These are phyloP conservation scores for Ypsolopha scabrella DNA, from an alignment of 2,888 invertebrate genomes.

Conservation along the genomic window DNA sequence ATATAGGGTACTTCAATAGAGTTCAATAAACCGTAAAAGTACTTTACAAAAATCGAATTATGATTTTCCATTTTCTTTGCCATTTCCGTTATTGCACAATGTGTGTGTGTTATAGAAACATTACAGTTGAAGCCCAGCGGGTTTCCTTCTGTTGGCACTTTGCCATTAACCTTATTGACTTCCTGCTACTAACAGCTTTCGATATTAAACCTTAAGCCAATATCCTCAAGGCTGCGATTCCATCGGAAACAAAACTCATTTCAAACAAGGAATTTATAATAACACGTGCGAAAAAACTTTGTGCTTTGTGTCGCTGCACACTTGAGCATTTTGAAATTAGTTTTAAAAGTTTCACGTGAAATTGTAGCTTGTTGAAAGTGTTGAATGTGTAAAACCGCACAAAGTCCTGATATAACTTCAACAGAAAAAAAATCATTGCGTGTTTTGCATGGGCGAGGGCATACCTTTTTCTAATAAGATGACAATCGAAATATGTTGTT, in stretches of 20 bases:
- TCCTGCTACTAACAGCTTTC: conserved; percentile 24
- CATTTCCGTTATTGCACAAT: conserved; percentile 1
- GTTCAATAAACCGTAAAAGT: too few relatives aligned
- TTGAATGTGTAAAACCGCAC: too few relatives aligned
- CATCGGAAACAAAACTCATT: conserved; percentile 1
- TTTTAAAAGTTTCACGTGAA: neutral
- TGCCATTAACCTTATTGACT: conserved; percentile 50
- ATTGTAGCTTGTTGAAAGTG: too few relatives aligned
- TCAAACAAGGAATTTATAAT: neutral
- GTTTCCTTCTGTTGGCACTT: conserved; percentile 36
- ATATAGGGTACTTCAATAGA: too few relatives aligned
- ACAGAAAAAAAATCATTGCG: too few relatives aligned
- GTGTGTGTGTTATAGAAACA: neutral
- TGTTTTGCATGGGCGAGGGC: too few relatives aligned
- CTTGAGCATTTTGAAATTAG: neutral
- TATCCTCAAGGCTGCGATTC: conserved; percentile 22
- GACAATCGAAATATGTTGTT: too few relatives aligned
- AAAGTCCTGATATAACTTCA: too few relatives aligned
- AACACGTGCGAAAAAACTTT: conserved; percentile 1
- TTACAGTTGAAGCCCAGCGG: neutral
- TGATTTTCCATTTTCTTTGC: neutral
- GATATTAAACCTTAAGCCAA: conserved; percentile 30
- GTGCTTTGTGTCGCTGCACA: neutral
- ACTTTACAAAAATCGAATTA: too few relatives aligned
- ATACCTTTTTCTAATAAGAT: too few relatives aligned